phyloP scores from a whole-genome alignment of 2,113 vertebrate genomes.

The Sterrhoptilus dennistouni region DNA sequence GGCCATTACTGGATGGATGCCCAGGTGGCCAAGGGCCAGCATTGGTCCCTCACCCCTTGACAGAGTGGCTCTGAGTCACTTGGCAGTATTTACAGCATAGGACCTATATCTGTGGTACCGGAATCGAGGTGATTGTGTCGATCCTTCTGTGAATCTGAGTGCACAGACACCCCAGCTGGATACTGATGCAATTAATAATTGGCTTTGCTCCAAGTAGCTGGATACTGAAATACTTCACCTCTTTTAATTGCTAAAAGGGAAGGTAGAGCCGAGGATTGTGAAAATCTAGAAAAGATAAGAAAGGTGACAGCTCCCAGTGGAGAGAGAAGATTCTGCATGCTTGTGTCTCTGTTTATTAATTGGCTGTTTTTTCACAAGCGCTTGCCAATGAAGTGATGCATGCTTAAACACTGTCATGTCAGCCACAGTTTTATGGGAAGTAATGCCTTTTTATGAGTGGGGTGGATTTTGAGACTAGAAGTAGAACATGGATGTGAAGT shows the following conservation, averaged over 20 bases:
- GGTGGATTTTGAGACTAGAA: neutral
- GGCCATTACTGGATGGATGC: neutral
- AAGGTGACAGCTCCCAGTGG: neutral
- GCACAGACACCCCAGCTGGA: neutral
- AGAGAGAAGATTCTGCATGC: neutral
- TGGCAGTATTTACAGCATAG: neutral
- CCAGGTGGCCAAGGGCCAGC: neutral
- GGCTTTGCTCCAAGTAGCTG: neutral
- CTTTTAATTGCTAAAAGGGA: neutral
- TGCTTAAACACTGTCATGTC: neutral
- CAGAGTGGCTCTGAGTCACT: neutral
- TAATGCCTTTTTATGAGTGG: neutral
- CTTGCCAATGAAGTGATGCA: neutral
- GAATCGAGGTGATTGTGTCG: rapidly evolving
- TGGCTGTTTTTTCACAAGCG: too few species aligned
- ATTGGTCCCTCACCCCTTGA: neutral
- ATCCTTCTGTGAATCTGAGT: neutral
- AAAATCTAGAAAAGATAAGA: neutral
- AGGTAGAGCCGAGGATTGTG: neutral
- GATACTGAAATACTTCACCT: neutral
- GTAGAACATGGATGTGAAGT: neutral
- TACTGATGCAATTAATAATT: neutral
- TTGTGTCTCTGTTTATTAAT: neutral
- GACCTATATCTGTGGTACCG: neutral
- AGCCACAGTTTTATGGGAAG: neutral